A percentile compares a stretch with the other conserved stretches of the same genome.
Conservation (phyloP, 2,113 vertebrate species). For the Eudorcas thomsonii region DNA sequence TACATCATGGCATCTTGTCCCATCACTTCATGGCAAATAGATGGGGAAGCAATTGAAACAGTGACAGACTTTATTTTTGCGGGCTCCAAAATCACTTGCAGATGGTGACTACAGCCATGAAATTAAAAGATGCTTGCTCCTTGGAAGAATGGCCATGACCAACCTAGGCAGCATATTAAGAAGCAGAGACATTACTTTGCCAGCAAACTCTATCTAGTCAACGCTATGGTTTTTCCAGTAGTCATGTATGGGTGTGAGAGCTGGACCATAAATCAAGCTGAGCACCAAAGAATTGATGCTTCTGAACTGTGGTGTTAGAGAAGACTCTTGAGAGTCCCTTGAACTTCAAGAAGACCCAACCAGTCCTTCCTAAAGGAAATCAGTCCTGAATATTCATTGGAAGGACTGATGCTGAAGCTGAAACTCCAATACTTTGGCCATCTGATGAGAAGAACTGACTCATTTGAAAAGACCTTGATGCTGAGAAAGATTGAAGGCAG, state of each 20-base stretch:
- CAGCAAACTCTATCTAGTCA: not conserved
- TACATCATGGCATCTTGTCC: not conserved
- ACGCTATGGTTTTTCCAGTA: not conserved
- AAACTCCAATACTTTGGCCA: not conserved
- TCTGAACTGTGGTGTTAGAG: not conserved
- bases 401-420: not conserved
- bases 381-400: not conserved
- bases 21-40: not conserved
- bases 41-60: not conserved
- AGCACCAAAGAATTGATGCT: not conserved
- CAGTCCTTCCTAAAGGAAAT: not conserved
- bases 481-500: not conserved
- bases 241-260: not conserved
- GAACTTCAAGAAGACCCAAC: not conserved
- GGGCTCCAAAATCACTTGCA: not conserved
- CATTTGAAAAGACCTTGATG: not conserved
- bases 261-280: not conserved
- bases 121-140: not conserved
- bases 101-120: not conserved
- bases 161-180: not conserved
- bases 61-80: rapidly evolving
- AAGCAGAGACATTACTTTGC: not conserved
- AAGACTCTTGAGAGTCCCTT: not conserved
- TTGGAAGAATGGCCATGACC: not conserved
- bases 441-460: not conserved